A percentile compares a stretch with the other conserved stretches of the same genome.
Evolutionary conservation across 2,797 vertebrate species (phyloP).

Genomic region (Borostomias antarcticus): DNA sequence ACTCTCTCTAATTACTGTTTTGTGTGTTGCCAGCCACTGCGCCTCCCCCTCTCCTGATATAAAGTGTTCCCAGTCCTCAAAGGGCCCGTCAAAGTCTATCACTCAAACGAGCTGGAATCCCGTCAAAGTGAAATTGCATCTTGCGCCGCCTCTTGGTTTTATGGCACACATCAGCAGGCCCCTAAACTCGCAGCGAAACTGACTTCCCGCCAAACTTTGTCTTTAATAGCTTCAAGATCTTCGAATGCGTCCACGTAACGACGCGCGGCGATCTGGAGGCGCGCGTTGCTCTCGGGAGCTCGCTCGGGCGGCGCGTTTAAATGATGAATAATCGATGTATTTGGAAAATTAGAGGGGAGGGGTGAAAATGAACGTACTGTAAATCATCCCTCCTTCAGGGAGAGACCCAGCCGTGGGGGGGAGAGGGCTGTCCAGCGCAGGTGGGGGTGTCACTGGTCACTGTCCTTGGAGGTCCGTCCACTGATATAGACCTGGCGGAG

Average conservation of each 20-base stretch:
- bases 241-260: slow-evolving; percentile 29
- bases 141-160: slow-evolving; percentile 44
- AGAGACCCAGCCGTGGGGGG: background rate
- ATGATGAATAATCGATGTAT: too few relatives aligned
- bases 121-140: slow-evolving; percentile 54
- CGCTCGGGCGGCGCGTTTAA: too few relatives aligned
- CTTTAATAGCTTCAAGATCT: slow-evolving; percentile 68
- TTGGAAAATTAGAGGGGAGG: too few relatives aligned
- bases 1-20: slow-evolving; percentile 21
- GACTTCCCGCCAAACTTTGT: slow-evolving; percentile 51
- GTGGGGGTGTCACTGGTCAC: background rate
- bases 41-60: slow-evolving; percentile 20
- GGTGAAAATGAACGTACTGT: background rate
- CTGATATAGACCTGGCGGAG: background rate
- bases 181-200: slow-evolving; percentile 60
- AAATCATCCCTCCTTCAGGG: background rate
- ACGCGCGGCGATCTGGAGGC: background rate
- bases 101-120: slow-evolving; percentile 32
- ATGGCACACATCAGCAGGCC: slow-evolving; percentile 65
- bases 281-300: too few relatives aligned
- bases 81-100: slow-evolving; percentile 50
- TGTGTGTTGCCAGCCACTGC: slow-evolving; percentile 14
- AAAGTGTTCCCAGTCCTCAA: slow-evolving; percentile 48
- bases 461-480: background rate
- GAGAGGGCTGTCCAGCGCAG: background rate